A percentile compares a stretch with the other conserved stretches of the same genome.
phyloP scores from a whole-genome alignment of 2,113 vertebrate species.

The Leptobrachium leishanense region DNA sequence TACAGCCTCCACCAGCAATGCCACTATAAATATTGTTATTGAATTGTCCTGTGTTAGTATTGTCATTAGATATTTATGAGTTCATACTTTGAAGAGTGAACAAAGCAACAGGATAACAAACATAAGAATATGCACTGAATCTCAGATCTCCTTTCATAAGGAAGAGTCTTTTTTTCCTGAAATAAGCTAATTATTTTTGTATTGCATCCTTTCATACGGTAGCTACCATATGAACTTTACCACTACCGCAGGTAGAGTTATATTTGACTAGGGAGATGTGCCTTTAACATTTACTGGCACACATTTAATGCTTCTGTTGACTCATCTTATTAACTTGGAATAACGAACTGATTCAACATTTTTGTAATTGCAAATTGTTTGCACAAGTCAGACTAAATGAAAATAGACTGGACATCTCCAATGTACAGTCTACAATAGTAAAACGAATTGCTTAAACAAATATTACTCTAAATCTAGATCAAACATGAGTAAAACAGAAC shows the following conservation, averaged over 20 bases:
- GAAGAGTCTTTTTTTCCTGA: too few relatives aligned
- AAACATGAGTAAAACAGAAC: background rate
- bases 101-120: too few relatives aligned
- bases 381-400: background rate
- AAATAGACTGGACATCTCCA: slow-evolving; percentile 5
- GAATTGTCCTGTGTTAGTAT: too few relatives aligned
- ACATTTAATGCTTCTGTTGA: background rate
- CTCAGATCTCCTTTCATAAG: too few relatives aligned
- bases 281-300: background rate
- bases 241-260: background rate
- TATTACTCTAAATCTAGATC: slow-evolving; percentile 1
- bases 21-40: too few relatives aligned
- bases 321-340: slow-evolving; percentile 5
- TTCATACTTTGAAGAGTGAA: too few relatives aligned
- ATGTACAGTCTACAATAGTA: background rate
- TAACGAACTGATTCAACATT: background rate
- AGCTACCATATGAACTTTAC: background rate
- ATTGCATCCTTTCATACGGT: background rate
- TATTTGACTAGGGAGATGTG: background rate
- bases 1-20: too few relatives aligned
- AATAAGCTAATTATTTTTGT: too few relatives aligned
- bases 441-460: slow-evolving; percentile 7
- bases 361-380: slow-evolving; percentile 28
- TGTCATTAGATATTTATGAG: too few relatives aligned
- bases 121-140: too few relatives aligned